Percentiles rank a stretch among this genome's conserved stretches.
Evolutionary conservation across 2,797 vertebrate genomes (phyloP).

Genomic region (Podarcis siculus): DNA sequence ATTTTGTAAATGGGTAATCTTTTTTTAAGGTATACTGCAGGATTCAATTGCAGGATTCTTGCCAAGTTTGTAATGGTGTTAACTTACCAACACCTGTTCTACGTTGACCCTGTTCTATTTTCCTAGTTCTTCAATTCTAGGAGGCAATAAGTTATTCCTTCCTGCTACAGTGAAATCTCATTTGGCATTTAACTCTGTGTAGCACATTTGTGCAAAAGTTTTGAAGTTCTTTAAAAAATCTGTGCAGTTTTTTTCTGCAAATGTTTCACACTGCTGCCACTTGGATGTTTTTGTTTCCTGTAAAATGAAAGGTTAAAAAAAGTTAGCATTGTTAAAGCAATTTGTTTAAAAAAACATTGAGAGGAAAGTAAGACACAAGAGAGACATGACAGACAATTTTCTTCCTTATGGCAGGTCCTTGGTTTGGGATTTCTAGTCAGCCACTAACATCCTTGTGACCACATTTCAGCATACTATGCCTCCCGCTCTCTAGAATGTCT

Average conservation of each 20-base stretch:
- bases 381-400: not conserved
- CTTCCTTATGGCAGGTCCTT: too few relatives aligned
- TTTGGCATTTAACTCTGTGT: not conserved
- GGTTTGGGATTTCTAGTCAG: too few relatives aligned
- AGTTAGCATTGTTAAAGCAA: not conserved
- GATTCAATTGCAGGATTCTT: too few relatives aligned
- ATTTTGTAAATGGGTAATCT: not conserved
- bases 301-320: conserved; percentile 57
- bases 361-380: too few relatives aligned
- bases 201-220: conserved; percentile 32
- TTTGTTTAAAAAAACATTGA: not conserved
- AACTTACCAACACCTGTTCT: not conserved
- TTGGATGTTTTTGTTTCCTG: conserved; percentile 70
- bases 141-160: not conserved
- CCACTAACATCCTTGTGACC: too few relatives aligned
- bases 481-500: too few relatives aligned
- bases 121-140: not conserved
- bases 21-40: not conserved
- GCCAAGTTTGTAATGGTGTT: too few relatives aligned
- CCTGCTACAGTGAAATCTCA: not conserved
- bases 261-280: conserved; percentile 86
- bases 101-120: not conserved
- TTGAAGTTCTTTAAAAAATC: conserved; percentile 80
- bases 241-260: conserved; percentile 75
- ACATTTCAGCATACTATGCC: too few relatives aligned